These are phyloP conservation scores for Priocnemis perturbator DNA, from an alignment of 2,888 invertebrate genomes.

Conservation along the genomic window DNA sequence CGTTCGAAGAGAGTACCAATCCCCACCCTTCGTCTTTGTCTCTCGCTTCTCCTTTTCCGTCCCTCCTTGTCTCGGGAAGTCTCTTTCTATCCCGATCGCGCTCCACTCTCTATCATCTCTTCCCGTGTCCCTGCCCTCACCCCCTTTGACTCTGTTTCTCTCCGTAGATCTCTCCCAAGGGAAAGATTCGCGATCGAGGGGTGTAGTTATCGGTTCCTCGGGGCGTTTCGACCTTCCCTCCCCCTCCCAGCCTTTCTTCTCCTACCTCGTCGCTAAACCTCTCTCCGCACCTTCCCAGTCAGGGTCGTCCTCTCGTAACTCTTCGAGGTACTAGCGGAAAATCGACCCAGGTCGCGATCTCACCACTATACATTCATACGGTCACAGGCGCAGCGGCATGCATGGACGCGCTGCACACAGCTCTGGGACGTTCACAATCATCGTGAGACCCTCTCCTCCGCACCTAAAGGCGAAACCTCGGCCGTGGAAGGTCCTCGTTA, in stretches of 20 bases:
- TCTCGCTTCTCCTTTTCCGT: conserved; percentile 7
- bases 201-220: conserved; percentile 63
- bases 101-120: conserved; percentile 14
- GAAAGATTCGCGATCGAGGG: conserved; percentile 57
- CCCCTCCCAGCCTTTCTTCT: conserved; percentile 4
- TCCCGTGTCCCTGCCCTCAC: conserved; percentile 16
- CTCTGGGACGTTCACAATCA: not conserved
- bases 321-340: conserved; percentile 42
- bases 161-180: conserved; percentile 53
- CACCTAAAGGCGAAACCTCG: conserved; percentile 21
- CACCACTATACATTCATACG: not conserved
- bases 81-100: not conserved
- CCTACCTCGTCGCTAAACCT: conserved; percentile 14
- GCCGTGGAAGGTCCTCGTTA: conserved; percentile 20
- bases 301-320: conserved; percentile 39
- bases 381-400: not conserved
- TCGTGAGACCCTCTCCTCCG: conserved; percentile 10
- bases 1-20: conserved; percentile 16
- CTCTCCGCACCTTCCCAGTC: conserved; percentile 12
- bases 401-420: not conserved
- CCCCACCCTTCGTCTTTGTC: not conserved
- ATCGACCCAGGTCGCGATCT: conserved; percentile 36
- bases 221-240: conserved; percentile 52
- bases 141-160: conserved; percentile 48
- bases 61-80: conserved; percentile 3